These are phyloP conservation scores for Drosophila yakuba DNA, from an alignment of 1,140 invertebrate species.

Conservation along the genomic window DNA sequence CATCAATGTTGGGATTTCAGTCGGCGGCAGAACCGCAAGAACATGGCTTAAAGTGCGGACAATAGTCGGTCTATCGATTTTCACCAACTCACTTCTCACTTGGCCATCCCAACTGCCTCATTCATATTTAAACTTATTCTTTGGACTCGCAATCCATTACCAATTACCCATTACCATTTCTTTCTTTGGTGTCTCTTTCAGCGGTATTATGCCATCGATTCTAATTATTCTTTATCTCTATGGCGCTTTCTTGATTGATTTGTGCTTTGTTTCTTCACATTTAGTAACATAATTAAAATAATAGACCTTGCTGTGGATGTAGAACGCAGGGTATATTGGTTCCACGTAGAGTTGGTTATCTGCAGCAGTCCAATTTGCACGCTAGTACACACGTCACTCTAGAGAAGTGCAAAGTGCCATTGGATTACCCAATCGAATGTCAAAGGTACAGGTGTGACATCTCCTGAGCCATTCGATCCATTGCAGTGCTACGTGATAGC, in stretches of 20 bases:
- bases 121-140: slow-evolving; percentile 1
- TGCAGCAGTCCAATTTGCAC: too few species aligned
- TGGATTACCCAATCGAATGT: slow-evolving; percentile 19
- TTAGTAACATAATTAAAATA: neutral
- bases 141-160: neutral
- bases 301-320: too few species aligned
- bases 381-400: slow-evolving; percentile 10
- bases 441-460: slow-evolving; percentile 24
- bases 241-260: slow-evolving; percentile 5
- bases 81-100: slow-evolving; percentile 12
- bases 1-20: slow-evolving; percentile 4
- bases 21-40: neutral
- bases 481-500: slow-evolving; percentile 27
- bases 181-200: neutral
- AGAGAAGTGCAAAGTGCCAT: slow-evolving; percentile 11
- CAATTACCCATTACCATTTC: slow-evolving; percentile 9
- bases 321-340: too few species aligned
- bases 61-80: slow-evolving; percentile 28
- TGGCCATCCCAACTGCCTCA: slow-evolving; percentile 1
- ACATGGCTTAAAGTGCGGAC: slow-evolving; percentile 1
- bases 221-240: neutral
- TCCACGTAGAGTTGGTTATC: too few species aligned
- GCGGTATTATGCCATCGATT: neutral
- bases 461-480: slow-evolving; percentile 20
- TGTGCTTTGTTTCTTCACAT: neutral